phyloP scores from a whole-genome alignment of 2,797 vertebrate species.

The Myoxocephalus aenaeus region DNA sequence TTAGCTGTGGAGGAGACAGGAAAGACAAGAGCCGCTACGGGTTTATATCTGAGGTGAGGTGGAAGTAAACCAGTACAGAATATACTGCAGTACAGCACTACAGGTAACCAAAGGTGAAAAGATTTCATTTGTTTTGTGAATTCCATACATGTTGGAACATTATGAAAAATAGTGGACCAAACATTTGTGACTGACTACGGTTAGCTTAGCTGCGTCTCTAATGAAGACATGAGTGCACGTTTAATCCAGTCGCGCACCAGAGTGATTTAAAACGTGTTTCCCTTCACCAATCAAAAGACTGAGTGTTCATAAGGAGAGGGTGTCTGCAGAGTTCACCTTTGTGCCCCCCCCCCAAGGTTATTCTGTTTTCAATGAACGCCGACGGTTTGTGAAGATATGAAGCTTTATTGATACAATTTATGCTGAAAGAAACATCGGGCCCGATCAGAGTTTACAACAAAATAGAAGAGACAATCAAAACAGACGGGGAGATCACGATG shows the following conservation, averaged over 20 bases:
- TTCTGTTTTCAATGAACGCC: constrained; percentile 26
- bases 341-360: constrained; percentile 18
- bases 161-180: not conserved
- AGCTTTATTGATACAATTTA: not conserved
- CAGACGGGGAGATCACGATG: not conserved
- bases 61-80: constrained; percentile 34
- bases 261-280: not conserved
- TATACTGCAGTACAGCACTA: not conserved
- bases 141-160: not conserved
- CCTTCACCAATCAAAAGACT: constrained; percentile 34
- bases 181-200: not conserved
- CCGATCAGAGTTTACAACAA: constrained; percentile 12
- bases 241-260: no score
- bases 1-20: constrained; percentile 88
- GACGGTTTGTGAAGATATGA: constrained; percentile 10
- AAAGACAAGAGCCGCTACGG: constrained; percentile 23
- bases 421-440: constrained; percentile 11
- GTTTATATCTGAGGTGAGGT: not conserved
- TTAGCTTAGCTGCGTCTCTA: not conserved
- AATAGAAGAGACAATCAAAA: constrained; percentile 27
- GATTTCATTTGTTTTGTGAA: not conserved
- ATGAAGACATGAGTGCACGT: not conserved
- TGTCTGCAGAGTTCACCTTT: constrained; percentile 28
- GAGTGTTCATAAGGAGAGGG: constrained; percentile 37
- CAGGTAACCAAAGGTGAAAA: not conserved